phyloP scores from a whole-genome alignment of 2,797 vertebrate genomes.

The Microtus californicus region DNA sequence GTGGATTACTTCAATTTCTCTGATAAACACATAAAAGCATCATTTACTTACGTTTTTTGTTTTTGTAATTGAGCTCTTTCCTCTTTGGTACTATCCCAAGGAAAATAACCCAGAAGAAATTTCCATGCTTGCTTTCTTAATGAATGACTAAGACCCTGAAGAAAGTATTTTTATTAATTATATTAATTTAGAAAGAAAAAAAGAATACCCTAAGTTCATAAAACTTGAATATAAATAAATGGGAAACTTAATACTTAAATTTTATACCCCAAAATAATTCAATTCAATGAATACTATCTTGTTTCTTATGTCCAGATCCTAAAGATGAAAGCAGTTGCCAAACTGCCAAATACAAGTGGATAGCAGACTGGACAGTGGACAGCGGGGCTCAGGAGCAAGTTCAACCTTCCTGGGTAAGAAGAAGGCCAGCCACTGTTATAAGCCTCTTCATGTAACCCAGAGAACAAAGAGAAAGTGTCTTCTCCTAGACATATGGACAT shows the following conservation, averaged over 20 bases:
- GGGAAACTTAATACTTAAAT: constrained; percentile 5
- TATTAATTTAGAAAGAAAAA: constrained; percentile 24
- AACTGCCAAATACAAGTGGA: neutral
- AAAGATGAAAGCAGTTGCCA: neutral
- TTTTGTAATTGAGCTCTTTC: constrained; percentile 93
- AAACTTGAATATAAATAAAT: constrained; percentile 13
- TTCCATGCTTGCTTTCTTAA: constrained; percentile 96
- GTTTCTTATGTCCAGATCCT: constrained; percentile 33
- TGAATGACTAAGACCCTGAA: constrained; percentile 94
- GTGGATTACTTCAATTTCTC: constrained; percentile 49
- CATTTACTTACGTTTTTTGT: constrained; percentile 91
- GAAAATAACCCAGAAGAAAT: constrained; percentile 95
- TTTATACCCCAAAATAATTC: constrained; percentile 41
- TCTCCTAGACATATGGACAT: neutral
- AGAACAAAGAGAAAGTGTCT: neutral
- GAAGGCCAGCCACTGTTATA: neutral
- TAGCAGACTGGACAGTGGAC: neutral
- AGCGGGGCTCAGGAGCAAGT: neutral
- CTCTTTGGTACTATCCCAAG: constrained; percentile 95
- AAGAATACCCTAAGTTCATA: constrained; percentile 1
- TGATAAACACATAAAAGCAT: constrained; percentile 38
- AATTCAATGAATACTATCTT: constrained; percentile 36
- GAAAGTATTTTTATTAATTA: constrained; percentile 59
- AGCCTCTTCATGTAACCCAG: neutral
- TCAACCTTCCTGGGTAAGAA: neutral